Evolutionary conservation across 1,140 invertebrate genomes (phyloP), one percentile per base, ranked within the genome.

Genomic region (Gyrodactylus bullatarudis): DNA sequence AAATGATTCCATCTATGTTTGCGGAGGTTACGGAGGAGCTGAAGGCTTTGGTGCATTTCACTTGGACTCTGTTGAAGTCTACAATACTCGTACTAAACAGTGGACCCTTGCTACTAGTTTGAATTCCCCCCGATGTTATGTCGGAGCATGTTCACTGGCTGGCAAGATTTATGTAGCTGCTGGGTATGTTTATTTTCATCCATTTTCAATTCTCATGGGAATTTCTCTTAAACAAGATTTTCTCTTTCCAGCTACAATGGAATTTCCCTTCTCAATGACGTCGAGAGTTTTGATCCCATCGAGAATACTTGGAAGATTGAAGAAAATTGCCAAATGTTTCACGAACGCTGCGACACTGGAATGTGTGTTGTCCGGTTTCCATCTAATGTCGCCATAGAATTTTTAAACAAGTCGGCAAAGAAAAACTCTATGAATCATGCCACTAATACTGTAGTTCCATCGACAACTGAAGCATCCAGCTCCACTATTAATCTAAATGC

Each of bases 71-170:
- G 79, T 78, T 19, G 78, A 79, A 74, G 76, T 76, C 22, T 79
- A 76, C 73, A 77, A 78, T 74, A 76, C 77, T 0, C 76, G 76
- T 24, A 76, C 77, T n/a, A 74, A 76, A 1, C 78, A 78, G 26
- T 79, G 79, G 79, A 76, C 76, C 22, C 74, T 74, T 1, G 70
- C 79, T 26, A 75, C 75, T 1, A 75, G 75, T 74, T 78, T 80
- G 77, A 76, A 76, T n/a, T 76, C 78, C 0, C 78, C 79, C 0
- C 75, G 79, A 21, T 80, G 79, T 75, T 80, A 80, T 76, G 78
- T 79, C 20, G 79, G 79, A 20, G 78, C 79, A 0, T 79, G 78
- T 76, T 54, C 79, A 26, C 74, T 80, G 0, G 76, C 76, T 23
- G 79, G 79, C 2, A 78, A 78, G 72, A 76, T 80, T 0, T 76